Evolutionary conservation across 1,140 invertebrate genomes (phyloP).

Genomic region (Trichoplusia ni): DNA sequence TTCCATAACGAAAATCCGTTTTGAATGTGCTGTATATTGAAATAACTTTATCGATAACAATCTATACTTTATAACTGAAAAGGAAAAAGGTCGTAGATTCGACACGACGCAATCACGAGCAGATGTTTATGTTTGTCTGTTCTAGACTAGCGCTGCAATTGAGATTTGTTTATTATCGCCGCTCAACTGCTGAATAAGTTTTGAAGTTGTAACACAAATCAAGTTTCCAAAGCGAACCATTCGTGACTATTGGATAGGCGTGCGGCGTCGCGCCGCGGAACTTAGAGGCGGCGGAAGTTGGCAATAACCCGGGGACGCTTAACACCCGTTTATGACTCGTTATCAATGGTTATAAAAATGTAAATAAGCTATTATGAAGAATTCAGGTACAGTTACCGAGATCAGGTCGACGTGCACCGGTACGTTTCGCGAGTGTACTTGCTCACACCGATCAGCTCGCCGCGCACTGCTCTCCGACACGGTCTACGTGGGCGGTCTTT

Average conservation of each 20-base stretch:
- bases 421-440: constrained; percentile 17
- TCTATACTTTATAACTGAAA: constrained; percentile 28
- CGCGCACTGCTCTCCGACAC: background rate
- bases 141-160: constrained; percentile 19
- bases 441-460: no score
- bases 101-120: constrained; percentile 23
- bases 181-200: constrained; percentile 25
- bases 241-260: constrained; percentile 30
- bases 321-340: constrained; percentile 40
- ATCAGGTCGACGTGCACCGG: background rate
- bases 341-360: constrained; percentile 32
- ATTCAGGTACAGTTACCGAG: constrained; percentile 12
- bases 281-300: constrained; percentile 33
- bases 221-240: constrained; percentile 26
- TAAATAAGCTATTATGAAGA: constrained; percentile 32
- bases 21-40: constrained; percentile 34
- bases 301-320: constrained; percentile 28
- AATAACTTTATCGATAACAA: constrained; percentile 34
- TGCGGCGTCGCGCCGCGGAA: background rate
- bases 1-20: constrained; percentile 42
- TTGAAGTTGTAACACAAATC: constrained; percentile 28
- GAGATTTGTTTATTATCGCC: constrained; percentile 26
- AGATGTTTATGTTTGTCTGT: constrained; percentile 25
- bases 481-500: constrained; percentile 48
- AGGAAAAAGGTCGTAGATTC: constrained; percentile 30